A percentile compares a stretch with the other conserved stretches of the same genome.
These are phyloP conservation scores for Apoda limacodes DNA, from an alignment of 2,888 invertebrate genomes.

Conservation along the genomic window DNA sequence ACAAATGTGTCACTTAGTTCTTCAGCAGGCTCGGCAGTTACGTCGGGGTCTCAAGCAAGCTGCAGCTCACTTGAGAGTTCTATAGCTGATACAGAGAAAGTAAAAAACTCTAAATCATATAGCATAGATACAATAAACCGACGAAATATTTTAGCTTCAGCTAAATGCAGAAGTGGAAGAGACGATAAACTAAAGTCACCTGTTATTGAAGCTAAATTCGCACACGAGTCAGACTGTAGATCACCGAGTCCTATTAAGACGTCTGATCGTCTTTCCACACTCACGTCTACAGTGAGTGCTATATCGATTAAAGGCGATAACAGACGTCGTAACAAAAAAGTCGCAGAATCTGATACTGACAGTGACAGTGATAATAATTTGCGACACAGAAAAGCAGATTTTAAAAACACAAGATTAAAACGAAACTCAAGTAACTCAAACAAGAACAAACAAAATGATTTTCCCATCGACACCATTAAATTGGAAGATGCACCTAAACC, in stretches of 20 bases:
- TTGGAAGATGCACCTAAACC: slow-evolving; percentile 41
- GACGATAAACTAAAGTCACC: slow-evolving; percentile 79
- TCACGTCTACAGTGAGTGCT: slow-evolving; percentile 64
- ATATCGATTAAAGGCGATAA: slow-evolving; percentile 61
- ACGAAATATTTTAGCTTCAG: slow-evolving; percentile 88
- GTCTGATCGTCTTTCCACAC: slow-evolving; percentile 67
- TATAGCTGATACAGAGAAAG: slow-evolving; percentile 72
- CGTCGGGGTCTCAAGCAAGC: slow-evolving; percentile 80
- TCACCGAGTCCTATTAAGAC: slow-evolving; percentile 62
- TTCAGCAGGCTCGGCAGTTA: slow-evolving; percentile 78
- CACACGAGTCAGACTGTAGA: slow-evolving; percentile 67
- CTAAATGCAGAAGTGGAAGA: slow-evolving; percentile 85
- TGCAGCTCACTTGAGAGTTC: slow-evolving; percentile 75
- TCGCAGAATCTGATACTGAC: slow-evolving; percentile 55
- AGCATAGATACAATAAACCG: slow-evolving; percentile 88
- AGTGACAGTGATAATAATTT: slow-evolving; percentile 50
- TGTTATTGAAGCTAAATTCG: slow-evolving; percentile 78
- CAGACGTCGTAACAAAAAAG: slow-evolving; percentile 58
- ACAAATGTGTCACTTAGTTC: slow-evolving; percentile 78
- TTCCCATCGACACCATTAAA: slow-evolving; percentile 35
- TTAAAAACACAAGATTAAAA: slow-evolving; percentile 56
- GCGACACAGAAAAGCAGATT: slow-evolving; percentile 56
- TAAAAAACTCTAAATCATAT: slow-evolving; percentile 79
- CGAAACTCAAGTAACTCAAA: slow-evolving; percentile 50
- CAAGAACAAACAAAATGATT: slow-evolving; percentile 48